Base-by-base conservation (phyloP, 2,797 vertebrate species). In the Microcaecilia unicolor region DNA sequence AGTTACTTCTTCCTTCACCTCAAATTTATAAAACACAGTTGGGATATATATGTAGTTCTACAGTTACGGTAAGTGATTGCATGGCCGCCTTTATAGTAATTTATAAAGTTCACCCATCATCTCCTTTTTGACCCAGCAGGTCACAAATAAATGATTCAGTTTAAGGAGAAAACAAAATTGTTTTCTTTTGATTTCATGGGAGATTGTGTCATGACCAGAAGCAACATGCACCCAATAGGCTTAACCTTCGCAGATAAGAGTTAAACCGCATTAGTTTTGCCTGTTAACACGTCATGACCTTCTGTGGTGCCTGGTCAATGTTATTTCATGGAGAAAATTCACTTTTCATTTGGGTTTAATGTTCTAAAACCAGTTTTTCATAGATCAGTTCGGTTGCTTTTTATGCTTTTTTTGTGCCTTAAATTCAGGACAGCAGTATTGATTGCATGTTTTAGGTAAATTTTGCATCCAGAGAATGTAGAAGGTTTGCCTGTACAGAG, bases 1-100 rank as follows among this genome's bases (percentile, higher is more conserved):
- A 55, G 22, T 42, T 47, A 48, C 56, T 74, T 65, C 11, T 27
- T 63, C 46, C 70, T 78, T 77, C 61, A 65, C 45, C 55, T 72
- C 59, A 63, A 27, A 62, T 76, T 70, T 67, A 28, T 48, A 13
- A 21, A 28, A 10, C 2, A 13, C 29, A 64, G 56, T 61, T 37
- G 50, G 57, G 64, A n/a, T n/a, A n/a, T 38, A 42, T 40, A n/a
- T 38, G 42, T 40, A 32, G 34, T 37, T 45, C 52, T 21, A 40
- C 17, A 2, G 29, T 41, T n/a, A 46, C 31, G 22, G 18, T 38
- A 19, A 37, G 37, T 31, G 30, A 51, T 67, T 61, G 44, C 50
- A 34, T 41, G 64, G 36, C 34, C 67, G 15, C 55, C 39, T 58
- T 15, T 35, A 25, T 34, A 48, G 46, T 52, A 60, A 48, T 22